phyloP scores from a whole-genome alignment of 2,888 invertebrate genomes.

The Platypus cylindrus region DNA sequence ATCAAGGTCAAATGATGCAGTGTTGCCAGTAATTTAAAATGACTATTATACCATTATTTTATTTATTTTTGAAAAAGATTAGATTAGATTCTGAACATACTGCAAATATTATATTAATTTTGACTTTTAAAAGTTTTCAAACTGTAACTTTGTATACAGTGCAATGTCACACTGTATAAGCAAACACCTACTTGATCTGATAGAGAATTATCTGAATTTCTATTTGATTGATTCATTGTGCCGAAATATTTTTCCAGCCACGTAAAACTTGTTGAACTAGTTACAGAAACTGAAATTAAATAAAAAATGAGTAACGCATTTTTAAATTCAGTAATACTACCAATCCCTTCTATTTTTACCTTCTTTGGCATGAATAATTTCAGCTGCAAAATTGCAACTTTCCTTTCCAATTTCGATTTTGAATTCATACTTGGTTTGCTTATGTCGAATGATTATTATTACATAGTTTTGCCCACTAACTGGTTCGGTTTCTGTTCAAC shows the following conservation, averaged over 20 bases:
- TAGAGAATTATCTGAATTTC: slow-evolving; percentile 26
- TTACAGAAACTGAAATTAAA: slow-evolving; percentile 25
- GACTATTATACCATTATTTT: no score
- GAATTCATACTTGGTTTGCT: slow-evolving; percentile 39
- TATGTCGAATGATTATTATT: slow-evolving; percentile 41
- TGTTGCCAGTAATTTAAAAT: no score
- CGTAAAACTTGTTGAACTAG: slow-evolving; percentile 35
- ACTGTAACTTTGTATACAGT: no score
- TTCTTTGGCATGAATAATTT: slow-evolving; percentile 61
- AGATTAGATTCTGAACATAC: no score
- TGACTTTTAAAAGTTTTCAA: neutral
- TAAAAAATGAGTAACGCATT: slow-evolving; percentile 3
- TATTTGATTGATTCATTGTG: slow-evolving; percentile 24
- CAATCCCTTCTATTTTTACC: slow-evolving; percentile 29
- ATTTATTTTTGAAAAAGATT: no score
- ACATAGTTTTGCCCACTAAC: slow-evolving; percentile 39
- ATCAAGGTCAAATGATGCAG: no score
- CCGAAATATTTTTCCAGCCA: slow-evolving; percentile 49
- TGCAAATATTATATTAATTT: no score
- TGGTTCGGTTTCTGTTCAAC: slow-evolving; percentile 37
- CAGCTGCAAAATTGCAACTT: slow-evolving; percentile 60
- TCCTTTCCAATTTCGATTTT: slow-evolving; percentile 44
- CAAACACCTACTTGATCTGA: slow-evolving; percentile 25
- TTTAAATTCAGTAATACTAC: neutral
- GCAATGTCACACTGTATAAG: no score